phyloP scores from a whole-genome alignment of 2,113 vertebrate species.

The Hystrix cristata region DNA sequence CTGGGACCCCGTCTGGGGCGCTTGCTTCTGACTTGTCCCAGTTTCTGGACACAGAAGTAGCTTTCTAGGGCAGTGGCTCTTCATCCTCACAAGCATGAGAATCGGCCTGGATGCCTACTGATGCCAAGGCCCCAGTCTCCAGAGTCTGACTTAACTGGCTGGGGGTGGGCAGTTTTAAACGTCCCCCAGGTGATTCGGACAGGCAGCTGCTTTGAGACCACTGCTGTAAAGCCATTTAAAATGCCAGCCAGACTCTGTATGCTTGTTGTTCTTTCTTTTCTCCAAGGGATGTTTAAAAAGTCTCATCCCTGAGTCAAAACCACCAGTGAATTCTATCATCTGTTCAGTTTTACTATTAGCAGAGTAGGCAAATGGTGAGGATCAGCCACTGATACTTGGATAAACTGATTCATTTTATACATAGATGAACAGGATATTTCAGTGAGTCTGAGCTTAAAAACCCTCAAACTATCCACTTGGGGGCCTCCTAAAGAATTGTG shows the following conservation, averaged over 20 bases:
- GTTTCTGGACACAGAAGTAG: neutral
- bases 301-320: constrained; percentile 29
- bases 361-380: neutral
- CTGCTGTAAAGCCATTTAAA: neutral
- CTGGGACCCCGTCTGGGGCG: neutral
- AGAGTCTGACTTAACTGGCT: neutral
- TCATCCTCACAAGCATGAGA: neutral
- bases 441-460: constrained; percentile 30
- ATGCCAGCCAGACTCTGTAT: neutral
- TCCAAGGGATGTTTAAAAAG: constrained; percentile 7
- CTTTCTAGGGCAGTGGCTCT: neutral
- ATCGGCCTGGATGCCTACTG: neutral
- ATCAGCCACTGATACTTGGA: neutral
- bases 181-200: neutral
- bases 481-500: neutral
- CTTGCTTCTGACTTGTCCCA: constrained; percentile 15
- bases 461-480: neutral
- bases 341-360: neutral
- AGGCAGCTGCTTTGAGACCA: neutral
- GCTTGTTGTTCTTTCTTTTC: neutral
- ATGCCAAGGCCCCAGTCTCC: neutral
- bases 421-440: neutral
- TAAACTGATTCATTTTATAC: constrained; percentile 34
- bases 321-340: constrained; percentile 7
- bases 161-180: neutral